These are phyloP conservation scores for Leptobrachium ailaonicum DNA, from an alignment of 2,113 vertebrate genomes.

Conservation along the genomic window DNA sequence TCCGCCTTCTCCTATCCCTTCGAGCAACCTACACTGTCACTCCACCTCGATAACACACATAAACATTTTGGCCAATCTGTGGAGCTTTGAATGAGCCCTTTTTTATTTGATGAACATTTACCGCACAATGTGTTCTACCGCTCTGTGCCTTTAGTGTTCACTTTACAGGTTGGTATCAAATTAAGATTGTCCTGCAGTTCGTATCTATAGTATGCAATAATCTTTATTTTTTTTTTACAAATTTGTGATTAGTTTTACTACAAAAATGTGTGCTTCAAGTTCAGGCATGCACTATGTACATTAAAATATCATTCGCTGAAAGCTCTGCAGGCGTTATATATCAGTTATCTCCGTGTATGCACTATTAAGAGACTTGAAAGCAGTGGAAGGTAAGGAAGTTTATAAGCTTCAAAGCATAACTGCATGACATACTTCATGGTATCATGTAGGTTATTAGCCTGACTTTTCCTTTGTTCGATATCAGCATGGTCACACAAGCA, in stretches of 20 bases:
- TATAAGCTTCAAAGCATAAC: background rate
- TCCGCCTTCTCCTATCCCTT: too few species aligned
- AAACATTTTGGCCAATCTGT: too few species aligned
- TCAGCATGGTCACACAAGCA: slow-evolving; percentile 13
- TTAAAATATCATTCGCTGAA: slow-evolving; percentile 5
- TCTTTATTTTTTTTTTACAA: background rate
- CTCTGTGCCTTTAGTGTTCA: too few species aligned
- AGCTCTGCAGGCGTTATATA: slow-evolving; percentile 13
- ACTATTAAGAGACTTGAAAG: background rate
- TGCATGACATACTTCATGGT: slow-evolving; percentile 5
- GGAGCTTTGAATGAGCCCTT: too few species aligned
- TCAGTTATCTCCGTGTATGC: slow-evolving; percentile 11
- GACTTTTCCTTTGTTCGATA: slow-evolving; percentile 10
- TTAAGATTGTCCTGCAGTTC: too few species aligned
- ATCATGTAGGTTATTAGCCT: slow-evolving; percentile 2
- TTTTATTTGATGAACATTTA: too few species aligned
- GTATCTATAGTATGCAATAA: too few species aligned
- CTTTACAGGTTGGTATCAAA: too few species aligned
- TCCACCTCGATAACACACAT: too few species aligned
- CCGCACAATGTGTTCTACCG: too few species aligned
- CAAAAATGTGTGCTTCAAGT: background rate
- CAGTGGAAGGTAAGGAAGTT: background rate
- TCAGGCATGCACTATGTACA: background rate
- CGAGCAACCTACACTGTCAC: too few species aligned
- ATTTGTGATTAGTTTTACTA: background rate